Evolutionary conservation across 2,113 vertebrate genomes (phyloP).

Genomic region (Rhinoptilus africanus): DNA sequence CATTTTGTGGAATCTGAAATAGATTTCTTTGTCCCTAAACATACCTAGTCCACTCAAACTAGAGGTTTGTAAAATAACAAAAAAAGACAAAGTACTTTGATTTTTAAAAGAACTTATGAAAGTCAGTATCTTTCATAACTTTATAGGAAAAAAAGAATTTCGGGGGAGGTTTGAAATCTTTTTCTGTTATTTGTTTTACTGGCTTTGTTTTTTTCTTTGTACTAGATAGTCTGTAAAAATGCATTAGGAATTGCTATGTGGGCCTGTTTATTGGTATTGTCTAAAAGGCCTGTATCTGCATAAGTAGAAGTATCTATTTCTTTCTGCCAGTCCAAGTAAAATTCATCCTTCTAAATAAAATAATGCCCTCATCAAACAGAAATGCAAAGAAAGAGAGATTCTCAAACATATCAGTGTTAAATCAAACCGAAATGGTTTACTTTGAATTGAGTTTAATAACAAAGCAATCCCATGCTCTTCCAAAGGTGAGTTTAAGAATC

Average conservation of each 20-base stretch:
- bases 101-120: not conserved
- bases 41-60: not conserved
- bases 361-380: not conserved
- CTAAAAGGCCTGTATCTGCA: not conserved
- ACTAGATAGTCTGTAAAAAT: not conserved
- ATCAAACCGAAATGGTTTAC: not conserved
- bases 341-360: not conserved
- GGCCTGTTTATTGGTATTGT: not conserved
- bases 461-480: not conserved
- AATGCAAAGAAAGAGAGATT: not conserved
- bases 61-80: not conserved
- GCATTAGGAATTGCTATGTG: not conserved
- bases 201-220: not conserved
- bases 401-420: not conserved
- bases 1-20: not conserved
- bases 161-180: not conserved
- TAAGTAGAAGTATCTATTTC: not conserved
- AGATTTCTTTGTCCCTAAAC: not conserved
- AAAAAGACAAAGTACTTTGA: not conserved
- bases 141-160: not conserved
- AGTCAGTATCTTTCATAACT: not conserved
- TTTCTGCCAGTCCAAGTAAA: not conserved
- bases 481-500: not conserved
- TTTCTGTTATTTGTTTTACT: not conserved
- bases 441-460: not conserved